Base-by-base conservation (phyloP, 2,113 vertebrate genomes). In the Dasyornis broadbenti region DNA sequence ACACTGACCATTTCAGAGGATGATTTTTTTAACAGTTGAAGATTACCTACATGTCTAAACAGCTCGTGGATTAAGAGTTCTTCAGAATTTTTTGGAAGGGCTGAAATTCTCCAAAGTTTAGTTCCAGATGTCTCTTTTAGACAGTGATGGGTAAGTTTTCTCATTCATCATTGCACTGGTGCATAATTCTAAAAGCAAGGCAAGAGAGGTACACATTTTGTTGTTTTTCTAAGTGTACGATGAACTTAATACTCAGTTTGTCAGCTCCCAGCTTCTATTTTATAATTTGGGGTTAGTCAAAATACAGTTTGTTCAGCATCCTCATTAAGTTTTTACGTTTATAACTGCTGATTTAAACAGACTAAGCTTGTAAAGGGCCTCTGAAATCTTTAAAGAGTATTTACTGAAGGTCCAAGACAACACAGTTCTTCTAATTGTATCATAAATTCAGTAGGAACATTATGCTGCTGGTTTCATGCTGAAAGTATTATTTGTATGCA, bases 381-480 rank as follows among this genome's bases (percentile, higher is more conserved):
- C n/a, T 45, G 82, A 90, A 86, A 81, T 86, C 90, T 93, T 96
- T 82, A 83, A 83, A 97, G 95, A 60, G 13, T 72, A 40, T 89
- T 94, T 90, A 89, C 40, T 0, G 2, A 78, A 92, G 57, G 56
- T 81, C 40, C 24, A 66, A 82, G 71, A 66, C 28, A 89, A 68
- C 56, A 75, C 52, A 57, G 54, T 61, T 82, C 19, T 90, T 80
- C 28, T 95, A 92, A 93, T 86, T 94, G 72, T 82, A 82, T 61
- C 19, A 28, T 82, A 79, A 86, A 96, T 71, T 95, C 76, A 64
- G 40, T 35, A 91, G 88, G 92, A 86, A 88, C 2, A 0, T 68
- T 69, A 42, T 10, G 47, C 57, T 89, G 23, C 49, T 94, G 37
- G 14, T 83, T 94, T 92, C 28, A 24, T 86, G 49, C 72, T 92